phyloP scores from a whole-genome alignment of 1,140 invertebrate genomes.

The Harpegnathos saltator region DNA sequence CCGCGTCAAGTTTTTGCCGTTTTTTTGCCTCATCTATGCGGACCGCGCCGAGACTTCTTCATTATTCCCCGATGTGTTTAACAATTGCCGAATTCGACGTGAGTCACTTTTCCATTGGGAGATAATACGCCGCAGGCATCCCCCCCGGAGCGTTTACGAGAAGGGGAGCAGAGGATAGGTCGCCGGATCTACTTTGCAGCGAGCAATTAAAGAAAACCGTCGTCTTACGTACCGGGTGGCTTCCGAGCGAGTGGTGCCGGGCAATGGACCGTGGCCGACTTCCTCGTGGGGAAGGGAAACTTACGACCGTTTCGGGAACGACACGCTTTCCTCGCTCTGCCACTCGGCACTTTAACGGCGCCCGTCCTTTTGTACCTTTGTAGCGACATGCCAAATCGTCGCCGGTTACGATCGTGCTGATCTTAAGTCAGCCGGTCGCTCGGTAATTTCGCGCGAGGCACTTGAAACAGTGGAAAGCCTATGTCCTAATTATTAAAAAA shows the following conservation, averaged over 20 bases:
- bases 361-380: slow-evolving; percentile 1
- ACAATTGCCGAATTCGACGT: neutral
- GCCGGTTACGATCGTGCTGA: slow-evolving; percentile 37
- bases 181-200: slow-evolving; percentile 59
- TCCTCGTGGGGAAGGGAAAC: slow-evolving; percentile 41
- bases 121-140: slow-evolving; percentile 38
- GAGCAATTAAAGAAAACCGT: slow-evolving; percentile 78
- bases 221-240: slow-evolving; percentile 63
- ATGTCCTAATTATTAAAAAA: neutral
- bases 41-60: neutral
- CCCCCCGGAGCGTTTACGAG: slow-evolving; percentile 69
- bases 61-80: slow-evolving; percentile 1
- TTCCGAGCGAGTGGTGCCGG: slow-evolving; percentile 59
- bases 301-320: slow-evolving; percentile 63
- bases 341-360: slow-evolving; percentile 68
- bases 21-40: neutral
- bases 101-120: neutral
- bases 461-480: no score
- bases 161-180: slow-evolving; percentile 18
- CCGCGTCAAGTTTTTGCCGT: no score
- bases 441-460: neutral
- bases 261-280: slow-evolving; percentile 67
- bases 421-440: slow-evolving; percentile 21
- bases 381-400: slow-evolving; percentile 30
- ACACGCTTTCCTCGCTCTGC: slow-evolving; percentile 65